Evolutionary conservation across 2,113 vertebrate species (phyloP).

Genomic region (Serranochromis macrocephalus): DNA sequence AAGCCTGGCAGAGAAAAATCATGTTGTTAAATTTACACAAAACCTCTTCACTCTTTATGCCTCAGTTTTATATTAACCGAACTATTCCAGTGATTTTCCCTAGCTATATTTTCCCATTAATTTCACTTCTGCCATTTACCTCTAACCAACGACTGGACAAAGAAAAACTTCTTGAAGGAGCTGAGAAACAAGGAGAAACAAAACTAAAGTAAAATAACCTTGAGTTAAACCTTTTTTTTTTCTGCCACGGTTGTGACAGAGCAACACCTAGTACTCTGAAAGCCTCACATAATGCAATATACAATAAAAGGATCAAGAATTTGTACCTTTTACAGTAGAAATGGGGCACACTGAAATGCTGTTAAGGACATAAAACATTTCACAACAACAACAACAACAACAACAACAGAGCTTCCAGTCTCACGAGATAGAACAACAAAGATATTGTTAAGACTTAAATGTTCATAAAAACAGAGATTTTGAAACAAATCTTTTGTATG

Average conservation of each 20-base stretch:
- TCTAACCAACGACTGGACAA: not conserved
- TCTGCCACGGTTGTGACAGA: not conserved
- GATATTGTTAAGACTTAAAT: not conserved
- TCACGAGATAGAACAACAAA: not conserved
- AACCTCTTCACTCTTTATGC: not conserved
- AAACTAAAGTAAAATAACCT: not conserved
- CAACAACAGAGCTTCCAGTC: not conserved
- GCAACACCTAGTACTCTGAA: not conserved
- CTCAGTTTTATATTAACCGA: not conserved
- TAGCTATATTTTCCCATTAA: not conserved
- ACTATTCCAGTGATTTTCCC: not conserved
- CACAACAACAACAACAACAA: not conserved
- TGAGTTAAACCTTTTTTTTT: not conserved
- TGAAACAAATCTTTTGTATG: not conserved
- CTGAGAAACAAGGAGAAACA: not conserved
- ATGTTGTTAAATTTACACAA: not conserved
- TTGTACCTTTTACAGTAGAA: not conserved
- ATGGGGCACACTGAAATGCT: not conserved
- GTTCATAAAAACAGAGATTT: not conserved
- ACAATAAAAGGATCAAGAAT: not conserved
- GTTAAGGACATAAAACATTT: not conserved
- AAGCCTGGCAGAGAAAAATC: not conserved
- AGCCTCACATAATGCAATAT: not conserved
- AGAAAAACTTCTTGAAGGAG: not conserved
- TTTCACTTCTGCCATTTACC: not conserved